Evolutionary conservation across 2,113 vertebrate species (phyloP).

Genomic region (Papio anubis): DNA sequence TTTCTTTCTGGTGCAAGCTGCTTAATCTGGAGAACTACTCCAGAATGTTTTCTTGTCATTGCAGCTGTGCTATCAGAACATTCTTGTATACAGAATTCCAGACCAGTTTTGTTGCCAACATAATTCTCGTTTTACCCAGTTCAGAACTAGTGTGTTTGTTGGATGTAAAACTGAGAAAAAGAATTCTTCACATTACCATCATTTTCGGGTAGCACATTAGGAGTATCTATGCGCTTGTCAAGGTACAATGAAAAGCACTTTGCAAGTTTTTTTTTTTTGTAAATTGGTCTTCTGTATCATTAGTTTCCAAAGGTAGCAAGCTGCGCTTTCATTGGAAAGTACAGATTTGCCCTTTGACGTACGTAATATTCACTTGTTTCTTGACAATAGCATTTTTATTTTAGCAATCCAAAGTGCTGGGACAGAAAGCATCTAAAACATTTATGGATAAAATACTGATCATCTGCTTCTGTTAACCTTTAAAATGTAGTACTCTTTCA

Average conservation of each 20-base stretch:
- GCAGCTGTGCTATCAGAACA: not conserved
- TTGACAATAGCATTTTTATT: slow-evolving; percentile 15
- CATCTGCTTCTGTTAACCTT: not conserved
- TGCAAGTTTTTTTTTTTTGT: not conserved
- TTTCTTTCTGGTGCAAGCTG: not conserved
- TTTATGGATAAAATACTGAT: not conserved
- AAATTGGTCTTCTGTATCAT: not conserved
- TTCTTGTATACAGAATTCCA: not conserved
- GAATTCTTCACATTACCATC: not conserved
- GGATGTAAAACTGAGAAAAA: not conserved
- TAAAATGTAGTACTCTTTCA: not conserved
- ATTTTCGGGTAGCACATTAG: not conserved
- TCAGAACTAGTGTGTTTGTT: not conserved
- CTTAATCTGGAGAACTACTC: not conserved
- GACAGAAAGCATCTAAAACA: not conserved
- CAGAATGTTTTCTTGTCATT: not conserved
- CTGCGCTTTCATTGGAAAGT: not conserved
- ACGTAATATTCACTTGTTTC: not conserved
- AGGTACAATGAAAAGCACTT: not conserved
- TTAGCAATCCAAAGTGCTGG: not conserved
- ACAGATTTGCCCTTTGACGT: not conserved
- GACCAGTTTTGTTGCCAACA: not conserved
- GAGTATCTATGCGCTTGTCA: not conserved
- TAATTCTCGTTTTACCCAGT: not conserved
- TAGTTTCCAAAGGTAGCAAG: not conserved